Evolutionary conservation across 2,113 vertebrate species (phyloP).

Genomic region (Onychorhynchus coronatus): DNA sequence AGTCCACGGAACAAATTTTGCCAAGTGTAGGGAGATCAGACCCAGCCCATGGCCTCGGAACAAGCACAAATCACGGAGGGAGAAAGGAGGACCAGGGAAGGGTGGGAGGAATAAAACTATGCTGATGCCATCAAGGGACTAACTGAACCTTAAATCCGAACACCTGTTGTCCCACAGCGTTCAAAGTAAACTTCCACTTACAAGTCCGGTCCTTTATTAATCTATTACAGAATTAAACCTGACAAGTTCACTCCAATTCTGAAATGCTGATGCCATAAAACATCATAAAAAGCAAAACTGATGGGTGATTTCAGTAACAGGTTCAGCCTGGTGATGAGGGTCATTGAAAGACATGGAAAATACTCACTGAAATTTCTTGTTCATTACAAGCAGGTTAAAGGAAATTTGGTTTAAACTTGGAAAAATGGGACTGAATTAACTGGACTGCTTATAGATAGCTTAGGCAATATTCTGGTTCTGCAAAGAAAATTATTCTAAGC

Average conservation of each 20-base stretch:
- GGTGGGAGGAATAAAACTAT: neutral
- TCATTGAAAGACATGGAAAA: neutral
- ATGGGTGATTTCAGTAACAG: neutral
- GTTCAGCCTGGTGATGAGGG: neutral
- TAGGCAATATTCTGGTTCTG: neutral
- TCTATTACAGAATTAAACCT: neutral
- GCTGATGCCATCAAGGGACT: neutral
- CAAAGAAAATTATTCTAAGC: neutral
- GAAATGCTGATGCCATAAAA: neutral
- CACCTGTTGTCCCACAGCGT: neutral
- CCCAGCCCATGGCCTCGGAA: neutral
- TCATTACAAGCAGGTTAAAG: neutral
- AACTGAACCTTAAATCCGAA: neutral
- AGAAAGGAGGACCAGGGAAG: neutral
- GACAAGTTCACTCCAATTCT: neutral
- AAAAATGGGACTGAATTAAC: neutral
- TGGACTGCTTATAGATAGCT: neutral
- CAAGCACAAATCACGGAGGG: neutral
- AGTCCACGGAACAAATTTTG: neutral
- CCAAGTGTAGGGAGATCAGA: neutral
- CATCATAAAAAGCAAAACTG: neutral
- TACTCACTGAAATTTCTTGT: neutral
- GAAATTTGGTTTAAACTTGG: rapidly evolving
- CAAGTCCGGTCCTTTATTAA: neutral
- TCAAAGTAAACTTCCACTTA: neutral